These are phyloP conservation scores for Apocrypta bakeri DNA, from an alignment of 1,140 invertebrate species.

Conservation along the genomic window DNA sequence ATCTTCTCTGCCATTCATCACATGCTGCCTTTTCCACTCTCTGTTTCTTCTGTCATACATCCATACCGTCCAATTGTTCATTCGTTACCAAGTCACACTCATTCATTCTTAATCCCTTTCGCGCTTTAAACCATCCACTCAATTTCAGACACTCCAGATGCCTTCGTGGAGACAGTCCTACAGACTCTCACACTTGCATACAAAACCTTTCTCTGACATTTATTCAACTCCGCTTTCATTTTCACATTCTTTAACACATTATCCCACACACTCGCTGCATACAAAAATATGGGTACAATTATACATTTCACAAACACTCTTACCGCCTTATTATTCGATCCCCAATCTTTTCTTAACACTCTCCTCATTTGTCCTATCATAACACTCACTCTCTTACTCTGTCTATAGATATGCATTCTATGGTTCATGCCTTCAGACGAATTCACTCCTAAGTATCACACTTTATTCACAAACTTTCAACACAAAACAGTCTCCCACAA, in stretches of 20 bases:
- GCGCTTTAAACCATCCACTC: conserved; percentile 14
- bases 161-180: conserved; percentile 59
- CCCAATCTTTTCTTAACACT: conserved; percentile 41
- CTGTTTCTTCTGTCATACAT: background rate
- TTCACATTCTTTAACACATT: conserved; percentile 22
- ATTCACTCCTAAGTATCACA: too few relatives aligned
- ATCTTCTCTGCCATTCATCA: background rate
- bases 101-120: conserved; percentile 13
- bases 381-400: too few relatives aligned
- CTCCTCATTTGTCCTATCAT: too few relatives aligned
- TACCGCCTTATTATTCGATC: conserved; percentile 23
- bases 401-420: too few relatives aligned
- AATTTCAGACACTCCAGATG: conserved; percentile 45
- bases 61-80: background rate
- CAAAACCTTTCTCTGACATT: conserved; percentile 54
- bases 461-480: too few relatives aligned
- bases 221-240: conserved; percentile 18
- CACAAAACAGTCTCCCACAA: too few relatives aligned
- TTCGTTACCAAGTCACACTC: background rate
- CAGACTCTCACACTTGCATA: conserved; percentile 55
- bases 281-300: conserved; percentile 50
- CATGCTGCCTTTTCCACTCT: background rate
- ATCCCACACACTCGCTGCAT: conserved; percentile 55
- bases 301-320: conserved; percentile 51
- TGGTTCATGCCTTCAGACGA: too few relatives aligned